Base-by-base conservation (phyloP, 2,797 vertebrate species). In the Cyprinodon diabolis region DNA sequence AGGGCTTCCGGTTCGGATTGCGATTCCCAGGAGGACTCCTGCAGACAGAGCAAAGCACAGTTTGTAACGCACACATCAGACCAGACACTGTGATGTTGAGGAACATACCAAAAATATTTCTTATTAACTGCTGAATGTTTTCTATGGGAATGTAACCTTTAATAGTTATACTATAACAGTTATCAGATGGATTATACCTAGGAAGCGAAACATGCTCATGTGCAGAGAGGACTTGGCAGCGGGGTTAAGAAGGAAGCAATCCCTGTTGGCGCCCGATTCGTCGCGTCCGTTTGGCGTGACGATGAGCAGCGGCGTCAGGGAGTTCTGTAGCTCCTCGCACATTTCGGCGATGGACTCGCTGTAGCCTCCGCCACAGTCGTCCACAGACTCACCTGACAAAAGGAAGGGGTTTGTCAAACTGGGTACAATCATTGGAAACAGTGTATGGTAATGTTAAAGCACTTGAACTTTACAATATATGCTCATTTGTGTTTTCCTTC, bases 341-440 rank as follows among this genome's bases (percentile, higher is more conserved):
- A 99, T 99, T 90, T 99, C 98, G 0, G 98, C 98, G 17, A 99
- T 99, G 51, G 98, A 99, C 91, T 99, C 98, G 1, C 98, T 99
- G 84, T 99, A 99, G 80, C 98, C 98, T 4, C 98, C 98, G 4
- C 98, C 98, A 0, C 98, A 99, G 82, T 99, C 98, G 55, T 99
- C 98, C 88, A 99, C 98, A 0, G 98, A 99, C 89, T 99, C 98
- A 1, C 98, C 98, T 99, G 74, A 58, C 15, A 14, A 6, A 13
- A 49, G 30, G 48, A 58, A 45, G 13, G 2, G 0, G 5, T 35
- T 14, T 4, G 51, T 68, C 35, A 66, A 74, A 71, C n/a, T 23
- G 10, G 60, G 37, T 37, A 2, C 21, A 2, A 45, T 13, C 19
- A 2, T 9, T n/a, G 60, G 40, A 45, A 45, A 63, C 21, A 6